These are phyloP conservation scores for Oscheius onirici DNA, from an alignment of 2,888 invertebrate species.

Conservation along the genomic window DNA sequence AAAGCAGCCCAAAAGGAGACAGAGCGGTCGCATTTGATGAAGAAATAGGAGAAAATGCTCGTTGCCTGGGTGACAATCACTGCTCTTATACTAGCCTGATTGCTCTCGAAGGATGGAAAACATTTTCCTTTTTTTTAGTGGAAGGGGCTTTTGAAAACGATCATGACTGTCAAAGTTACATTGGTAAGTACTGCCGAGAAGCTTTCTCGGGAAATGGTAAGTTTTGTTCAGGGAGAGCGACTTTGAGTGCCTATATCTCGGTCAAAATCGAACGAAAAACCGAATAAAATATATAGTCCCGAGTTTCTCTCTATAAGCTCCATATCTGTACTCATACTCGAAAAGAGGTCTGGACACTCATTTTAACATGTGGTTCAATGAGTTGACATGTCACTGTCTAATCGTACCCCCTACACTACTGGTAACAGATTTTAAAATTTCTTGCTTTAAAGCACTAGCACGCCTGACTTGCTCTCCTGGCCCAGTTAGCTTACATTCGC, in stretches of 20 bases:
- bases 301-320: background rate
- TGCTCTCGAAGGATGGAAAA: background rate
- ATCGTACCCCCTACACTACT: too few species aligned
- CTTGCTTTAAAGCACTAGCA: too few species aligned
- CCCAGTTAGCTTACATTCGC: too few species aligned
- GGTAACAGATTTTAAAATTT: too few species aligned
- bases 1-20: background rate
- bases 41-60: background rate
- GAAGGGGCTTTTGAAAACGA: too few species aligned
- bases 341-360: background rate
- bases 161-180: background rate
- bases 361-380: too few species aligned
- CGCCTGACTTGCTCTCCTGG: too few species aligned
- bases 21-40: constrained; percentile 15
- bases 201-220: background rate
- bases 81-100: background rate
- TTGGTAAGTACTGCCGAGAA: background rate
- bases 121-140: background rate
- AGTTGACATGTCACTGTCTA: too few species aligned
- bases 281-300: background rate
- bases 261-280: background rate
- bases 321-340: background rate
- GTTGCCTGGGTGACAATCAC: constrained; percentile 5
- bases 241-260: background rate
- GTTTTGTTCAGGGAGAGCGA: background rate